Evolutionary conservation across 1,140 invertebrate species (phyloP).

Genomic region (Drosophila punjabiensis): DNA sequence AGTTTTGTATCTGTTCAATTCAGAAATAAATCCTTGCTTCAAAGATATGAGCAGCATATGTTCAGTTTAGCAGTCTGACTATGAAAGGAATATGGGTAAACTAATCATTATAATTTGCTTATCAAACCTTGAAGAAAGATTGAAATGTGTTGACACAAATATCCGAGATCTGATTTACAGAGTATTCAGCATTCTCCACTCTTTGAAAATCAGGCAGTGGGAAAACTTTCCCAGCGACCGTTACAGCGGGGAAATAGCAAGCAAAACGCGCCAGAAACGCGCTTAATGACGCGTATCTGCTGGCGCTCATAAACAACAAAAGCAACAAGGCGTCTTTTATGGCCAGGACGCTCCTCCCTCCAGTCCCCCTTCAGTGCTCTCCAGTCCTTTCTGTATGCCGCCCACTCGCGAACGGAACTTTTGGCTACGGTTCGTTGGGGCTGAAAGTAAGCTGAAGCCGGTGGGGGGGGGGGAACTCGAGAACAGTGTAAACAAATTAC

Average conservation of each 20-base stretch:
- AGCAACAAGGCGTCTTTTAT: constrained; percentile 79
- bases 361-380: neutral
- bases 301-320: constrained; percentile 76
- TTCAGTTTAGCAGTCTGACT: neutral
- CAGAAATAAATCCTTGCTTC: neutral
- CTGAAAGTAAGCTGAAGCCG: constrained; percentile 67
- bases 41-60: neutral
- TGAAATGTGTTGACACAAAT: neutral
- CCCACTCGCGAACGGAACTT: constrained; percentile 46
- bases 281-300: constrained; percentile 75
- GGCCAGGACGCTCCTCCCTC: constrained; percentile 23
- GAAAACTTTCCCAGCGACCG: constrained; percentile 25
- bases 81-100: neutral
- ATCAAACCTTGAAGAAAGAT: no score
- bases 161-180: neutral
- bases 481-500: constrained; percentile 72
- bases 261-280: constrained; percentile 61
- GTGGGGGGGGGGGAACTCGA: constrained; percentile 4
- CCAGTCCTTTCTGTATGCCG: neutral
- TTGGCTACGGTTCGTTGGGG: constrained; percentile 64
- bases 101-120: no score
- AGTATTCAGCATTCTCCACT: constrained; percentile 6
- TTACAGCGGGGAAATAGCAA: constrained; percentile 25
- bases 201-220: neutral
- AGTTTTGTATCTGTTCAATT: neutral